A percentile compares a stretch with the other conserved stretches of the same genome.
phyloP scores from a whole-genome alignment of 2,888 invertebrate genomes.

The Platypus cylindrus region DNA sequence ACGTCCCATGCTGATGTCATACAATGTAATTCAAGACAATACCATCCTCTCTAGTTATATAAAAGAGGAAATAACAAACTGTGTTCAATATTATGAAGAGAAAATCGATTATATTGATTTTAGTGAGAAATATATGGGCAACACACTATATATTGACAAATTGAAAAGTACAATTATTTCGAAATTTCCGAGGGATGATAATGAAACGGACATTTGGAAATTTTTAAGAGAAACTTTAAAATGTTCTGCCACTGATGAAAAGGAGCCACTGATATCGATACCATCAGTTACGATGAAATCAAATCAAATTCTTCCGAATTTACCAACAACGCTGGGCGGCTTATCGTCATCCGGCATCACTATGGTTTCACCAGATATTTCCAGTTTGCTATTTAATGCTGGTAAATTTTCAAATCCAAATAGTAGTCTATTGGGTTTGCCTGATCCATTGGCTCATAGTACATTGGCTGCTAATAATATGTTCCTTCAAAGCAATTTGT shows the following conservation, averaged over 20 bases:
- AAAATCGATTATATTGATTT: slow-evolving; percentile 55
- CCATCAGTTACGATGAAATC: slow-evolving; percentile 36
- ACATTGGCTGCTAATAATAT: slow-evolving; percentile 66
- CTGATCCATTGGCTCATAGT: slow-evolving; percentile 65
- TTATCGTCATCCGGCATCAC: slow-evolving; percentile 44
- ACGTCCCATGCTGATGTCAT: slow-evolving; percentile 80
- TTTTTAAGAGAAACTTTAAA: slow-evolving; percentile 64
- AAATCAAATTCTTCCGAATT: slow-evolving; percentile 26
- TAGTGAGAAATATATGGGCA: slow-evolving; percentile 51
- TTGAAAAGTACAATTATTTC: slow-evolving; percentile 67
- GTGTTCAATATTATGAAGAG: slow-evolving; percentile 71
- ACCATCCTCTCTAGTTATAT: slow-evolving; percentile 67
- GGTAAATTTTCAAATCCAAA: slow-evolving; percentile 52
- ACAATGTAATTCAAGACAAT: slow-evolving; percentile 64
- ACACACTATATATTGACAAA: slow-evolving; percentile 70
- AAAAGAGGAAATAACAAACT: slow-evolving; percentile 73
- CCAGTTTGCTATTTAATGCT: slow-evolving; percentile 53
- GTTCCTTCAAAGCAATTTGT: slow-evolving; percentile 50
- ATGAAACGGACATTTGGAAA: slow-evolving; percentile 66
- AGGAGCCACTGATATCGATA: slow-evolving; percentile 47
- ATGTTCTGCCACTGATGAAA: slow-evolving; percentile 57
- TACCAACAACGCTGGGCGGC: slow-evolving; percentile 33
- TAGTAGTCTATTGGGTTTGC: slow-evolving; percentile 48
- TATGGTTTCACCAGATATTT: slow-evolving; percentile 51
- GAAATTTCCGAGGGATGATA: slow-evolving; percentile 66